phyloP scores from a whole-genome alignment of 2,113 vertebrate genomes.

The Lagopus leucura region DNA sequence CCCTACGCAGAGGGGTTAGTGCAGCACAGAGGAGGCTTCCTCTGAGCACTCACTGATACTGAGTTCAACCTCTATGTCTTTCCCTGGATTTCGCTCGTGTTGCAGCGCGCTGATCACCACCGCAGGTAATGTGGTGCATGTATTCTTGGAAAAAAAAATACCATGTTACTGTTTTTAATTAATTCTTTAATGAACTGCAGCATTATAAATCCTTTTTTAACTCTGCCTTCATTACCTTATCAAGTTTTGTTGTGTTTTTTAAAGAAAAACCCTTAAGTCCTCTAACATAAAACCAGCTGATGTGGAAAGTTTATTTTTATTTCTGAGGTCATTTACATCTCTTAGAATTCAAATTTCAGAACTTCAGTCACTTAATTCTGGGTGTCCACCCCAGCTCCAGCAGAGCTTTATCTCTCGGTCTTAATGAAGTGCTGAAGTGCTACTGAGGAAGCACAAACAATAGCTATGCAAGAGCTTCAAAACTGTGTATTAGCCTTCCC shows the following conservation, averaged over 20 bases:
- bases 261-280: background rate
- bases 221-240: background rate
- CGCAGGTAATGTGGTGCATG: background rate
- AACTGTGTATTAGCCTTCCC: background rate
- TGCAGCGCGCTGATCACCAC: background rate
- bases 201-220: background rate
- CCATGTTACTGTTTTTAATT: background rate
- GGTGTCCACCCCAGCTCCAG: background rate
- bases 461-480: background rate
- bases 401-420: background rate
- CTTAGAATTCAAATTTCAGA: constrained; percentile 27
- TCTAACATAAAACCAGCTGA: constrained; percentile 41
- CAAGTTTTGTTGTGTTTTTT: background rate
- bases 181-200: background rate
- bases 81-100: background rate
- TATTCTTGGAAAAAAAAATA: background rate
- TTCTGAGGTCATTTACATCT: constrained; percentile 57
- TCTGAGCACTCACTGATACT: rapidly evolving
- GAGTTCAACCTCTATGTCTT: background rate
- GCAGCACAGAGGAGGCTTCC: background rate
- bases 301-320: constrained; percentile 60
- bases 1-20: rapidly evolving
- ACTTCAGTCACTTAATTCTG: constrained; percentile 24
- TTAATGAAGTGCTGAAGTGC: background rate
- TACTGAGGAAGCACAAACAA: background rate